Base-by-base conservation (phyloP, 2,888 invertebrate genomes). In the Aspidiotus destructor region DNA sequence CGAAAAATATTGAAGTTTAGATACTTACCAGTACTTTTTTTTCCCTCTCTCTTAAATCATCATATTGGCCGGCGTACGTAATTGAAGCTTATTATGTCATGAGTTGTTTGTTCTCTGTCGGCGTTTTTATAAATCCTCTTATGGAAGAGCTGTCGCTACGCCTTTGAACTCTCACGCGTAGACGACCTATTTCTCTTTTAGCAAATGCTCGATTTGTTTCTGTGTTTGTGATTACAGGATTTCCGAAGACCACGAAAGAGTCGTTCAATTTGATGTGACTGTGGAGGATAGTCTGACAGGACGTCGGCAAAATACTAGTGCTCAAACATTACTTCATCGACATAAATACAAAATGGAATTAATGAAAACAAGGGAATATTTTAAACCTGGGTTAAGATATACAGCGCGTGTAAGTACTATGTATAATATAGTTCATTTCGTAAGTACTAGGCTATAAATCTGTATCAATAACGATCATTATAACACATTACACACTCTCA, bases 271-370 rank as follows among this genome's bases (percentile, higher is more conserved):
- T 61, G 88, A 92, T 75, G 95, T 92, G 0, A 86, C 89, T 8
- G 86, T 97, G 3, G 93, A 94, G 77, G 97, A 98, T 80, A 86
- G 86, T 68, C 81, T 92, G 72, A 96, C 96, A 2, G 84, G 88
- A 15, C 84, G 92, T 63, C 84, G 87, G 73, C 89, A 94, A 76
- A 92, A 91, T 76, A 85, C 86, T 15, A 83, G 88, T 0, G 81
- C 85, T 2, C 81, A 87, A 71, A 81, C 92, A 52, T 82, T 86
- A 68, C 78, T 96, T 8, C 92, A 90, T 77, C 85, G 86, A 68
- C 84, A 88, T 75, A 85, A 85, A 72, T 88, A 89, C 74, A 84
- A 85, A 73, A 82, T 92, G 79, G 84, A 87, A 70, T 80, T 90
- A 64, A 84, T 92, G 17, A 85, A 88, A 73, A 87, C 88, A 28